Evolutionary conservation across 2,113 vertebrate genomes (phyloP), one percentile per base, ranked within the genome.

Genomic region (Ammodytes dubius): DNA sequence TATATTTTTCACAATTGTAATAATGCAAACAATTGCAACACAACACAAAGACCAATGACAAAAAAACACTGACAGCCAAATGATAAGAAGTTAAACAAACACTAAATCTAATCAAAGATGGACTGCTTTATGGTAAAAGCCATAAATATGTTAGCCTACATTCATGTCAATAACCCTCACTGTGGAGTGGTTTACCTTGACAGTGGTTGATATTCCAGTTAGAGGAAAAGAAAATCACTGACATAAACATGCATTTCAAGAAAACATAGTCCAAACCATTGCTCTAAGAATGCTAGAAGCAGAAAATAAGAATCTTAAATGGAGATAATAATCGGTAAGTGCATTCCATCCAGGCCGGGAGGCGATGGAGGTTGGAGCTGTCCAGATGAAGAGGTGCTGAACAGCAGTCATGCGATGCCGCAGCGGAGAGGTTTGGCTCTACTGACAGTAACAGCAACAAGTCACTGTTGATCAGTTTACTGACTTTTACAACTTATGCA

Each of bases 241-340:
- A 94, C 92, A 95, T 88, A 88, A 94, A 95, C 95, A 96, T 96
- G 95, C 95, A 93, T 87, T 91, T 92, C 85, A 92, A 92, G 89
- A 90, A 27, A 93, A 89, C 88, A 87, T 90, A 80, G 81, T 90
- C 86, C 84, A 91, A 92, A 92, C 69, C 86, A 84, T 91, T 88
- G 88, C 90, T 92, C 94, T 89, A 93, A 92, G 90, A 94, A 92
- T 89, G 88, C 89, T 92, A 94, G 93, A 94, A 95, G 92, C 92
- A 93, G 91, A 90, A 92, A 91, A 93, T 85, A 92, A 91, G 82
- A 88, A 88, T 92, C 85, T 89, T 83, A 89, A 91, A 87, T 89
- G 76, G 85, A 89, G 86, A 86, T 87, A 82, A 89, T 90, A 89
- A 89, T 89, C 80, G 88, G 74, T 93, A 92, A 95, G 93, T 95